Conservation (phyloP, 2,888 invertebrate species). For the Deilephila elpenor region DNA sequence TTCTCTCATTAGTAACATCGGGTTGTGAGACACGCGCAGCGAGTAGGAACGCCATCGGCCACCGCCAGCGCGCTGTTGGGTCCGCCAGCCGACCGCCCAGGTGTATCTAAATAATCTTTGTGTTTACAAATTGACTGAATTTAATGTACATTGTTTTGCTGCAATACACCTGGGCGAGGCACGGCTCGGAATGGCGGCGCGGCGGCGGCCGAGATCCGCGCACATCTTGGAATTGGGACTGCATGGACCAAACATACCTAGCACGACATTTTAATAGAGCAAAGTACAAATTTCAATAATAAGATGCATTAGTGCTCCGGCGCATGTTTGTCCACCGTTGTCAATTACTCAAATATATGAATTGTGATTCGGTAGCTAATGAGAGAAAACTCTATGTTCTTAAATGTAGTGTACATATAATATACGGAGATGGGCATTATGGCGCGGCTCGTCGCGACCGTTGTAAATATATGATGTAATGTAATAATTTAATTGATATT, state of each 20-base stretch:
- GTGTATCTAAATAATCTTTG: conserved; percentile 16
- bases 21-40: conserved; percentile 59
- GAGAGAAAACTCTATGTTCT: conserved; percentile 83
- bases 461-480: conserved; percentile 83
- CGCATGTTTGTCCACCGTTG: conserved; percentile 84
- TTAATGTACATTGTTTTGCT: conserved; percentile 29
- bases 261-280: conserved; percentile 75
- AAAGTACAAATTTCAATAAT: conserved; percentile 84
- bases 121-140: conserved; percentile 31
- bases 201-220: conserved; percentile 38
- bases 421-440: conserved; percentile 83
- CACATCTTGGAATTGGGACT: conserved; percentile 63
- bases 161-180: background rate
- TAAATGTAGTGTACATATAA: conserved; percentile 83
- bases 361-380: conserved; percentile 85
- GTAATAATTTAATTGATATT: conserved; percentile 78
- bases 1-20: conserved; percentile 63
- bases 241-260: conserved; percentile 82
- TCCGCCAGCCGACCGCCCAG: background rate
- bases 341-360: conserved; percentile 84
- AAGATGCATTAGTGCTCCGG: conserved; percentile 80
- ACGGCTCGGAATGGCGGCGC: background rate
- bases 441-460: conserved; percentile 72
- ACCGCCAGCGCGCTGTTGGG: background rate
- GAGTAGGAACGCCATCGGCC: conserved; percentile 20